Conservation (phyloP, 2,113 vertebrate genomes). For the Lynx canadensis region DNA sequence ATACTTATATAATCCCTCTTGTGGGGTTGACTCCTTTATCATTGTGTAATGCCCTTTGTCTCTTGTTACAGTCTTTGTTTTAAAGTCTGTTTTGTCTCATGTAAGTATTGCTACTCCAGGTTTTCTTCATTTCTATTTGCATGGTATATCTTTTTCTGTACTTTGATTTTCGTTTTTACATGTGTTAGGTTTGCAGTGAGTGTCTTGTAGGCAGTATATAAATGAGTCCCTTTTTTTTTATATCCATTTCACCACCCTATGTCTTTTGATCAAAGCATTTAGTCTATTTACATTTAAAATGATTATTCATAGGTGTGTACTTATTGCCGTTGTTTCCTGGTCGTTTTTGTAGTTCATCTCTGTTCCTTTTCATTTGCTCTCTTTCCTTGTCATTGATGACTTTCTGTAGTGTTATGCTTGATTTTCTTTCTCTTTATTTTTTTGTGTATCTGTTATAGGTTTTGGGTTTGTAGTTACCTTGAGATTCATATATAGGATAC, state of each 20-base stretch:
- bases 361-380: not conserved
- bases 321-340: not conserved
- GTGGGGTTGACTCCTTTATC: not conserved
- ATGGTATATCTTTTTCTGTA: not conserved
- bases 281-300: not conserved
- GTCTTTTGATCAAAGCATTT: not conserved
- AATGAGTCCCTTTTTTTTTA: not conserved
- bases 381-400: not conserved
- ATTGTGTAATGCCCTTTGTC: not conserved
- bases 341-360: not conserved
- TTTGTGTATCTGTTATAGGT: not conserved
- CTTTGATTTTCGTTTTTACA: not conserved
- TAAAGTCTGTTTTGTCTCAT: not conserved
- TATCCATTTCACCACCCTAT: not conserved
- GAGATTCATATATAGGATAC: not conserved
- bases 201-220: not conserved
- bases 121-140: not conserved
- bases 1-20: not conserved
- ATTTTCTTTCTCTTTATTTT: not conserved
- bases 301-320: not conserved
- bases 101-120: not conserved
- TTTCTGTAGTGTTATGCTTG: not conserved
- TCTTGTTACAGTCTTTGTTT: not conserved
- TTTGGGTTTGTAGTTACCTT: not conserved
- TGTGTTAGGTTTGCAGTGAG: not conserved